A percentile compares a stretch with the other conserved stretches of the same genome.
Evolutionary conservation across 2,888 invertebrate genomes (phyloP).

Genomic region (Ctena decussata): DNA sequence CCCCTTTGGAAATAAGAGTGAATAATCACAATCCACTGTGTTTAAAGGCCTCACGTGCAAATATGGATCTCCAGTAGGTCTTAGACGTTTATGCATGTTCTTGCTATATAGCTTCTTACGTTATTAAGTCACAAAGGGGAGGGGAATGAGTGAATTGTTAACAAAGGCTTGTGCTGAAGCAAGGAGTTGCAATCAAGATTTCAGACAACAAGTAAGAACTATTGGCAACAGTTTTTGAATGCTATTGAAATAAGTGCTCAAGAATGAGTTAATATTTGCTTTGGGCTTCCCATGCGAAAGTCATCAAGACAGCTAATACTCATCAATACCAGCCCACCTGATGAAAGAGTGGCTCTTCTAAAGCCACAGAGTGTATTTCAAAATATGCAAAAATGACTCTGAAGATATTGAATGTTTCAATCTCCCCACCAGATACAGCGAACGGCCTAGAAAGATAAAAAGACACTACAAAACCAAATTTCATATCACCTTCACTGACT

Average conservation of each 20-base stretch:
- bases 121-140: conserved; percentile 54
- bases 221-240: conserved; percentile 51
- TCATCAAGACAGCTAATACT: conserved; percentile 51
- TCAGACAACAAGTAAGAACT: conserved; percentile 49
- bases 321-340: conserved; percentile 69
- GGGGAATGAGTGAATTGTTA: conserved; percentile 64
- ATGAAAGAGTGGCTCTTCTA: conserved; percentile 40
- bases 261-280: conserved; percentile 67
- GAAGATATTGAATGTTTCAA: conserved; percentile 52
- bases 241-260: conserved; percentile 47
- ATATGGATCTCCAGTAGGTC: conserved; percentile 27
- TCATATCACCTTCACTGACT: no score
- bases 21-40: conserved; percentile 41
- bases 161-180: conserved; percentile 49
- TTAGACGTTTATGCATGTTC: conserved; percentile 54
- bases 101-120: conserved; percentile 52
- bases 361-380: conserved; percentile 15
- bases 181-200: conserved; percentile 32
- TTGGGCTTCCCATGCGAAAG: conserved; percentile 65
- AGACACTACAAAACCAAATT: no score
- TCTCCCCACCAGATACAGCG: conserved; percentile 38
- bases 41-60: conserved; percentile 36
- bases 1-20: conserved; percentile 29
- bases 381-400: conserved; percentile 47
- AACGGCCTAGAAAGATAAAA: no score